Percentiles rank a stretch among this genome's conserved stretches.
These are phyloP conservation scores for human (Homo sapiens) DNA, from an alignment of 2,113 vertebrate genomes.

Conservation along the genomic window GRCh38 chr1:187733501-187734000, in stretches of 20 bases:
- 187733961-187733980: background rate
- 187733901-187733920: conserved; percentile 49
- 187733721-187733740: background rate
- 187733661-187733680: background rate
- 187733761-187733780: conserved; percentile 15
- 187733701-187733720: background rate
- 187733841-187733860: background rate
- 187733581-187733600: background rate
- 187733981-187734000: conserved; percentile 9
- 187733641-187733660: background rate
- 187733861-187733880: conserved; percentile 59
- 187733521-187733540: background rate
- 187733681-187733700: background rate
- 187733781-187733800: conserved; percentile 18
- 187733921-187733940: conserved; percentile 66
- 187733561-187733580: background rate
- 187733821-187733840: background rate
- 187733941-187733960: conserved; percentile 35
- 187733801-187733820: background rate
- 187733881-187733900: conserved; percentile 44
- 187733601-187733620: background rate
- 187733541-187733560: background rate
- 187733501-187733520: background rate
- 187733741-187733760: background rate
- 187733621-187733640: conserved; percentile 7